phyloP scores from a whole-genome alignment of 2,888 invertebrate species.

The Polydrusus pterygomalis region DNA sequence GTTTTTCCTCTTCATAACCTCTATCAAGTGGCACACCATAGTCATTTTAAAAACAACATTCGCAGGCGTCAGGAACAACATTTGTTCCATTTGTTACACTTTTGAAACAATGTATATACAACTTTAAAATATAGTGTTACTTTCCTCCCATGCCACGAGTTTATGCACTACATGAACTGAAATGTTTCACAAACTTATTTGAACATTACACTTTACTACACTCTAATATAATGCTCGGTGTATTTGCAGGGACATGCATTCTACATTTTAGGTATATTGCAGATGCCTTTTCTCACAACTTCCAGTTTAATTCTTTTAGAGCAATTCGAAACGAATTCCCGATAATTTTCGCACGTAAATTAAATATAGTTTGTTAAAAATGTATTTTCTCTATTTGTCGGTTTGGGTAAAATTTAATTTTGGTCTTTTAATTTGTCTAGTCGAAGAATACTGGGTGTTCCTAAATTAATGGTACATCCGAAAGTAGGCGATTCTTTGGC shows the following conservation, averaged over 20 bases:
- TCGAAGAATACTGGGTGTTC: no score
- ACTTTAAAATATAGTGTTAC: constrained; percentile 33
- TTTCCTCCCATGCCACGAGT: neutral
- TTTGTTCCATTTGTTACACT: no score
- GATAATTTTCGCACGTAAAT: neutral
- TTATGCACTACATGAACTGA: constrained; percentile 34
- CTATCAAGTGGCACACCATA: no score
- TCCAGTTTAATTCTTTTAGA: constrained; percentile 10
- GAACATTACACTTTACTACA: constrained; percentile 46
- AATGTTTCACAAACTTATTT: constrained; percentile 43
- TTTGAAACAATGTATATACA: no score
- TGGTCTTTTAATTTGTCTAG: no score
- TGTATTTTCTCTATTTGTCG: no score
- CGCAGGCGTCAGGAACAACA: no score
- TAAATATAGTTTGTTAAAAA: neutral
- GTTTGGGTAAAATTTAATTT: no score
- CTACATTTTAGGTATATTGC: constrained; percentile 42
- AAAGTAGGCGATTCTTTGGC: no score
- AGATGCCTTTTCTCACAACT: constrained; percentile 36
- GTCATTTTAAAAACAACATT: no score
- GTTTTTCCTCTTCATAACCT: no score
- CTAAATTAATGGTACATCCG: no score
- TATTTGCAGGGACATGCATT: constrained; percentile 38
- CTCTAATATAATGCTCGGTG: constrained; percentile 39
- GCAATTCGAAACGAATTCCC: neutral